Conservation (phyloP, 1,140 invertebrate genomes). For the Phthorimaea operculella region DNA sequence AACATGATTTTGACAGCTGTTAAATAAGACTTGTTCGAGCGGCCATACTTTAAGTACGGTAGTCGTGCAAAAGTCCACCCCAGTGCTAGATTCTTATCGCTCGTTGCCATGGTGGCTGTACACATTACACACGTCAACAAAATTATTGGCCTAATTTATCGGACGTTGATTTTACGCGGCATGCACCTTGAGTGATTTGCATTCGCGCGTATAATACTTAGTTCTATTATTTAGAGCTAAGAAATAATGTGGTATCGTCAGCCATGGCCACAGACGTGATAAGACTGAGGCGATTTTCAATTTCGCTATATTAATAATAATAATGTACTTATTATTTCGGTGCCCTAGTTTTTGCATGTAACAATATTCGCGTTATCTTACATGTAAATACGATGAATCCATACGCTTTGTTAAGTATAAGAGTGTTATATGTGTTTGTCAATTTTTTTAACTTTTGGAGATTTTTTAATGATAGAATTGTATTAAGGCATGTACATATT, state of each 20-base stretch:
- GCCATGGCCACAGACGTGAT: neutral
- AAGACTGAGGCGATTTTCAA: neutral
- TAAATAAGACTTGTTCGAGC: too few relatives aligned
- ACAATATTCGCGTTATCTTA: slow-evolving; percentile 48
- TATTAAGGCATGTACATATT: slow-evolving; percentile 42
- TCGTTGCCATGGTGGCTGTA: neutral
- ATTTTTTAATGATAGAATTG: slow-evolving; percentile 45
- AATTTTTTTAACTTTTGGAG: slow-evolving; percentile 60
- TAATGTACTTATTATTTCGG: slow-evolving; percentile 56
- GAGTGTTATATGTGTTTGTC: slow-evolving; percentile 63
- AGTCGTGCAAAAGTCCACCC: neutral
- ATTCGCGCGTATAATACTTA: too few relatives aligned
- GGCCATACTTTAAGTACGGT: too few relatives aligned
- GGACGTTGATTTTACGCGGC: too few relatives aligned
- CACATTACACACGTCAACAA: neutral
- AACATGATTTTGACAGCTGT: too few relatives aligned
- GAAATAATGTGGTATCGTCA: neutral
- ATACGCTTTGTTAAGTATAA: slow-evolving; percentile 66
- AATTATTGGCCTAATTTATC: too few relatives aligned
- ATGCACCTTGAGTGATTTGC: too few relatives aligned
- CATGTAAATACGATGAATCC: slow-evolving; percentile 63
- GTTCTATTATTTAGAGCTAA: too few relatives aligned
- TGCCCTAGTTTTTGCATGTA: slow-evolving; percentile 55
- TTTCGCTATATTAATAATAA: slow-evolving; percentile 5
- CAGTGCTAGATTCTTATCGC: slow-evolving; percentile 2